Evolutionary conservation across 1,140 invertebrate species (phyloP), one percentile per base, ranked within the genome.

Genomic region (Lucilia sericata): DNA sequence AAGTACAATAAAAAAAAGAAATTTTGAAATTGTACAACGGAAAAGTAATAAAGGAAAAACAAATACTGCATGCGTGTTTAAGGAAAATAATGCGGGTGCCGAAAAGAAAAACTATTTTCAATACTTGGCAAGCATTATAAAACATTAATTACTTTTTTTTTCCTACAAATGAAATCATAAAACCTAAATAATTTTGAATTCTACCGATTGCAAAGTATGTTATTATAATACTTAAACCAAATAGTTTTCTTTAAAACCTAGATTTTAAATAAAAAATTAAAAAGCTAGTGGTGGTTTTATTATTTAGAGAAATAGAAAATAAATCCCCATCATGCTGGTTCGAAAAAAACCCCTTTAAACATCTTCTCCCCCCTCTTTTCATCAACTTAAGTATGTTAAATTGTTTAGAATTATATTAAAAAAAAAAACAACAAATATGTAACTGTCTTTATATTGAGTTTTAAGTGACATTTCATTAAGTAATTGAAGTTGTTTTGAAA

Each of bases 401-500:
- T 60, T n/a, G 14, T n/a, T 60, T 60, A 60, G 55, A 60, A 60
- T 30, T 30, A 30, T 30, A 30, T 2, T 60, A 60, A n/a, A 60
- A n/a, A 60, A 7, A 60, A 60, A 60, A 13, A 8, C 60, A n/a
- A 19, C n/a, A n/a, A n/a, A 30, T 3, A 30, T 30, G 25, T 30
- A 25, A 25, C 21, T 70, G 65, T 70, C 65, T 70, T 21, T 70
- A 70, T n/a, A 8, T 60, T 60, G 14, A n/a, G 4, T 60, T 70
- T 70, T 70, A 70, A 70, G 65, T 70, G 65, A 70, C 65, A 70
- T 70, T 70, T 70, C 65, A 70, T 70, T 70, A 70, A 70, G 65
- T 70, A 70, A 70, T 70, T 70, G 65, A 70, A 70, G 65, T 70
- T 25, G 8, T 70, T 70, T 2, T 70, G 12, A 25, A 70, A 70